These are phyloP conservation scores for Psammodynastes pulverulentus DNA, from an alignment of 2,113 vertebrate species.

Conservation along the genomic window DNA sequence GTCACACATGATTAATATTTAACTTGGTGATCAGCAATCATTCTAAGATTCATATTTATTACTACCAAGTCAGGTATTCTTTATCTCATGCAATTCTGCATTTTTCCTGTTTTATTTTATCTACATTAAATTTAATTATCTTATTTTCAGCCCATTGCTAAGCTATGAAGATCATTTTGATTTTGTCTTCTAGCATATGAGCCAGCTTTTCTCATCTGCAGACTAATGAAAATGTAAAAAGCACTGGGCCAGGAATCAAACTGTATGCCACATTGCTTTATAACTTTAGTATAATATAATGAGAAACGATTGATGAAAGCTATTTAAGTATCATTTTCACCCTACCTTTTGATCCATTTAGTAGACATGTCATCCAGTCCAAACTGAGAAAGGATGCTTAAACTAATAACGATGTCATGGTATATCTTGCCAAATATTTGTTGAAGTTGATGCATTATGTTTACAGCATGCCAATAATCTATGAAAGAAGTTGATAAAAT, in stretches of 20 bases:
- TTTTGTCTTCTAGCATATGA: background rate
- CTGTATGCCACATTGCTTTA: background rate
- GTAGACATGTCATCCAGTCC: background rate
- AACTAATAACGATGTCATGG: background rate
- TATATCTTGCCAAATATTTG: background rate
- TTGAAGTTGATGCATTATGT: background rate
- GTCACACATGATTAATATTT: background rate
- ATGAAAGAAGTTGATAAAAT: background rate
- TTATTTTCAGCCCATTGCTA: background rate
- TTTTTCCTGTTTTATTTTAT: background rate
- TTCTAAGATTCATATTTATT: background rate
- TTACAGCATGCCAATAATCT: background rate
- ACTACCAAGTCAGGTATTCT: background rate
- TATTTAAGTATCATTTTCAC: background rate
- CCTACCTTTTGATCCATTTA: background rate
- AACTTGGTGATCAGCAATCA: background rate
- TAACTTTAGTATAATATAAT: background rate
- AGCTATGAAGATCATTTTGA: background rate
- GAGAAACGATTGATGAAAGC: background rate
- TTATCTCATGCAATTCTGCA: background rate
- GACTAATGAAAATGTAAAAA: background rate
- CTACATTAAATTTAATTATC: background rate
- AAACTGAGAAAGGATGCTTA: background rate
- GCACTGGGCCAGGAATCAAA: background rate
- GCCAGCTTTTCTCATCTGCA: background rate